Evolutionary conservation across 92 coral and sea anemone genomes (phyloP).

Genomic region (Nematostella vectensis): DNA sequence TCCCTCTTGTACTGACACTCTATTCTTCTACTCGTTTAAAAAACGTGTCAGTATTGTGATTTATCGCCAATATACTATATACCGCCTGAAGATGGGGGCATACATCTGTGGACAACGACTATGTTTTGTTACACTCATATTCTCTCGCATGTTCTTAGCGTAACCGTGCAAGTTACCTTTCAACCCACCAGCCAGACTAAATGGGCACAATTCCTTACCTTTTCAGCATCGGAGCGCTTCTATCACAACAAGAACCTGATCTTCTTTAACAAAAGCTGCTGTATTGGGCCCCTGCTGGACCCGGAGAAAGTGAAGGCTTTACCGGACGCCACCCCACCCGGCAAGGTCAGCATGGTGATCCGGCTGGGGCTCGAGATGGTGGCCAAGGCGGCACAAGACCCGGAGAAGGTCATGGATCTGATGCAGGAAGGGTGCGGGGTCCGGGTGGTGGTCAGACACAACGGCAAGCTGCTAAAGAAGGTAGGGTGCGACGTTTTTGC

Average conservation of each 20-base stretch:
- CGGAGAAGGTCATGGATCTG: constrained; percentile 89
- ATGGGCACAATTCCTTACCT: too few species aligned
- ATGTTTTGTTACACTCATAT: too few species aligned
- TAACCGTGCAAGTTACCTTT: too few species aligned
- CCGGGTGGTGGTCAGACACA: constrained; percentile 77
- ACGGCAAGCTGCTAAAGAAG: constrained; percentile 88
- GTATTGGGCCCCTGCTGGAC: constrained; percentile 88
- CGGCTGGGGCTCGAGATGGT: constrained; percentile 95
- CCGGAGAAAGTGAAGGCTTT: constrained; percentile 83
- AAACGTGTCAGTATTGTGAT: too few species aligned
- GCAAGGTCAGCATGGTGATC: constrained; percentile 91
- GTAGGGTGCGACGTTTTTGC: constrained; percentile 25
- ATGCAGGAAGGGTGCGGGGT: constrained; percentile 99
- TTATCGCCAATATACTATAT: too few species aligned
- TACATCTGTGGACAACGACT: too few species aligned
- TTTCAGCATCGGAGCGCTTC: constrained; percentile 86
- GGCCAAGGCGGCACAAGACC: constrained; percentile 88
- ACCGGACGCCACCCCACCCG: constrained; percentile 99
- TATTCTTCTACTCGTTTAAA: too few species aligned
- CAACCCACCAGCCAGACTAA: too few species aligned
- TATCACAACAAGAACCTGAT: constrained; percentile 99
- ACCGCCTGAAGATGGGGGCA: too few species aligned
- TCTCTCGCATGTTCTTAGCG: too few species aligned
- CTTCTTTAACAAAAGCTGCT: constrained; percentile 93
- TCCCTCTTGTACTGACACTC: too few species aligned